phyloP scores from a whole-genome alignment of 1,140 invertebrate genomes.

The Temnothorax curvispinosus region DNA sequence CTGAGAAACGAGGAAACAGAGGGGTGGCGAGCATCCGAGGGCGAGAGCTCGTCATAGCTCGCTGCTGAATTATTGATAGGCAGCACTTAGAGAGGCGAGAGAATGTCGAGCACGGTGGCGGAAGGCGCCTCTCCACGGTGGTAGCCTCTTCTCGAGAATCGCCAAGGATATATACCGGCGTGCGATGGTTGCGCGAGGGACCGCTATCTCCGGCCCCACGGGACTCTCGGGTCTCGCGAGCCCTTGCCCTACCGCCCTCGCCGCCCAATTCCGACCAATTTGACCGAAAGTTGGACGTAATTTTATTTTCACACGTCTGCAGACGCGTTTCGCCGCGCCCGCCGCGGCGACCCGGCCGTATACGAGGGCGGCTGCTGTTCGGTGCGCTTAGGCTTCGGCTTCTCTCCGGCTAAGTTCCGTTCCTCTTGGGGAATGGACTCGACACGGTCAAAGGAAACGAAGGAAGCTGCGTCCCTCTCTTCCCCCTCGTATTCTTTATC shows the following conservation, averaged over 20 bases:
- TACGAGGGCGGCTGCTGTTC: constrained; percentile 54
- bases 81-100: constrained; percentile 75
- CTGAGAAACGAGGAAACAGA: neutral
- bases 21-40: constrained; percentile 26
- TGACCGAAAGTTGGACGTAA: constrained; percentile 87
- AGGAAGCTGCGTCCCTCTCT: neutral
- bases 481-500: constrained; percentile 76
- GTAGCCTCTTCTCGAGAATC: constrained; percentile 64
- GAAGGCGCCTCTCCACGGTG: constrained; percentile 24
- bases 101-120: constrained; percentile 57
- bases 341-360: constrained; percentile 63
- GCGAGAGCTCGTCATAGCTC: constrained; percentile 80
- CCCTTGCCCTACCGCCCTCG: constrained; percentile 72
- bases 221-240: constrained; percentile 76
- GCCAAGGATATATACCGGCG: constrained; percentile 61
- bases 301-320: constrained; percentile 87
- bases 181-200: constrained; percentile 50
- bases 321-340: constrained; percentile 65
- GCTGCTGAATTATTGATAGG: constrained; percentile 83
- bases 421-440: constrained; percentile 70
- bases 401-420: constrained; percentile 61
- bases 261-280: constrained; percentile 88
- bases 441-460: constrained; percentile 67
- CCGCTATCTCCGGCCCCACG: constrained; percentile 70
- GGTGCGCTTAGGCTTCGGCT: constrained; percentile 37